Evolutionary conservation across 2,113 vertebrate species (phyloP).

Genomic region (Ceyx margarethae): DNA sequence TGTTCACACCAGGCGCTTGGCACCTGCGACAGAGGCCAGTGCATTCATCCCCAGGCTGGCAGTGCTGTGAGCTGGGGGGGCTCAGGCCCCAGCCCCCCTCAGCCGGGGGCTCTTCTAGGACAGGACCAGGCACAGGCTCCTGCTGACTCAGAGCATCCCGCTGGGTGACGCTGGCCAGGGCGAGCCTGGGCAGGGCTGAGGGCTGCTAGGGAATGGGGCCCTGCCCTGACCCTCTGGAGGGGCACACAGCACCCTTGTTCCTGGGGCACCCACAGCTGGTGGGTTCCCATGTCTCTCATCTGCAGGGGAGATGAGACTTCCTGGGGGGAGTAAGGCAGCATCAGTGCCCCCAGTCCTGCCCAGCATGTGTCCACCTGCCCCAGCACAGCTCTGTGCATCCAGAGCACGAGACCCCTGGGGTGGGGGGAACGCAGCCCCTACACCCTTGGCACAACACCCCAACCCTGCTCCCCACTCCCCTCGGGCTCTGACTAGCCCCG

Average conservation of each 20-base stretch:
- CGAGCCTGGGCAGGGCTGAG: neutral
- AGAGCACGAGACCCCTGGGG: neutral
- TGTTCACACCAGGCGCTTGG: neutral
- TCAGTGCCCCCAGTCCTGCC: neutral
- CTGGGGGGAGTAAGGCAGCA: neutral
- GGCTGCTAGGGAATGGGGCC: neutral
- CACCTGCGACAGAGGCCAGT: neutral
- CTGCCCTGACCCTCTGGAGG: neutral
- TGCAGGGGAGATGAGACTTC: accelerated
- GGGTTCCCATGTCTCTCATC: neutral
- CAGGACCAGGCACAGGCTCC: neutral
- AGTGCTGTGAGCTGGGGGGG: accelerated
- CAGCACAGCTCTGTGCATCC: accelerated
- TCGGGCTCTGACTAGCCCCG: neutral
- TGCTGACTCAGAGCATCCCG: conserved; percentile 27
- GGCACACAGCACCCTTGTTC: neutral
- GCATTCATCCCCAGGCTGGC: neutral
- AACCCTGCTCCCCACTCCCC: neutral
- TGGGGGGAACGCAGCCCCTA: neutral
- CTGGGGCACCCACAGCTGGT: accelerated
- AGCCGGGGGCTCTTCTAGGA: neutral
- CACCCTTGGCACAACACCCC: neutral
- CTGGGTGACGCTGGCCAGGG: neutral
- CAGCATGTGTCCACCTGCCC: accelerated
- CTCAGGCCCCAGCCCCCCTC: accelerated